These are phyloP conservation scores for Tapirus indicus DNA, from an alignment of 2,797 vertebrate species.

Conservation along the genomic window DNA sequence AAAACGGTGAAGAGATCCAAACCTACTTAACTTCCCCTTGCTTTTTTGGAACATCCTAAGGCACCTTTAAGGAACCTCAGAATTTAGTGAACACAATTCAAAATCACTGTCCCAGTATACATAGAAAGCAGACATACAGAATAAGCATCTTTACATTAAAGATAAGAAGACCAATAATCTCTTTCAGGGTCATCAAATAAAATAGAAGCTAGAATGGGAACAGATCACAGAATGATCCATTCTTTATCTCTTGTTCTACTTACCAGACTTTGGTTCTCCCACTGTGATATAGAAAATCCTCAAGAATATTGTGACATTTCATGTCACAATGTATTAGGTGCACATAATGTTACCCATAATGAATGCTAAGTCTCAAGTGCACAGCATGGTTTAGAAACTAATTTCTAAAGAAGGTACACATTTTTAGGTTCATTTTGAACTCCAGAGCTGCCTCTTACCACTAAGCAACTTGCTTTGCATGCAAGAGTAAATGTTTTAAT, in stretches of 20 bases:
- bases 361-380: conserved; percentile 77
- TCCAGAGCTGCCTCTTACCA: conserved; percentile 65
- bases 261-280: conserved; percentile 50
- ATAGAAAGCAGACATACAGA: conserved; percentile 26
- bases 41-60: conserved; percentile 34
- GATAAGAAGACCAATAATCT: conserved; percentile 54
- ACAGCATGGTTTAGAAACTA: conserved; percentile 78
- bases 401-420: conserved; percentile 70
- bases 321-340: conserved; percentile 72
- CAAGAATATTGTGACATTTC: conserved; percentile 79
- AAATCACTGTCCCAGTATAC: background rate
- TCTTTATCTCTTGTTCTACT: conserved; percentile 70
- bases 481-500: conserved; percentile 79
- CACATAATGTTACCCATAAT: conserved; percentile 73
- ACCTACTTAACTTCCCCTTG: background rate
- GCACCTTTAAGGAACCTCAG: background rate
- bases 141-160: conserved; percentile 46
- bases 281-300: conserved; percentile 64
- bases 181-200: conserved; percentile 64
- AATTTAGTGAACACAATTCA: conserved; percentile 43
- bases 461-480: conserved; percentile 72
- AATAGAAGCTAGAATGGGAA: conserved; percentile 66
- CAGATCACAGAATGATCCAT: conserved; percentile 58
- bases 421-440: conserved; percentile 67
- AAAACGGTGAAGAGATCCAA: background rate